phyloP scores from a whole-genome alignment of 2,888 invertebrate genomes.

The Adela reaumurella region DNA sequence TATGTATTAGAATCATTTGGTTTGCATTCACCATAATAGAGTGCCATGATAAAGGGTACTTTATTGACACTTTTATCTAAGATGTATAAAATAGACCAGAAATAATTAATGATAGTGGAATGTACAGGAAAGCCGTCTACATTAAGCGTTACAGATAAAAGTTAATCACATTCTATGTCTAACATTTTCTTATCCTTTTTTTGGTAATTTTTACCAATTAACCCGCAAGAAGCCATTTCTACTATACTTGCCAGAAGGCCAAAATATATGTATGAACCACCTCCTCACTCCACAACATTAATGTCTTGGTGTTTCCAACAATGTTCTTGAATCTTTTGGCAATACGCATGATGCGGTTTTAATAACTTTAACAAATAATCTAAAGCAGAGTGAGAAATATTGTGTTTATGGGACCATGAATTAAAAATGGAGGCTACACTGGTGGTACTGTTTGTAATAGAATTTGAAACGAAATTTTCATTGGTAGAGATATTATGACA shows the following conservation, averaged over 20 bases:
- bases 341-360: constrained; percentile 1
- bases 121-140: constrained; percentile 5
- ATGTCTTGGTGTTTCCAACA: neutral
- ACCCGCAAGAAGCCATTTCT: constrained; percentile 1
- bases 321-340: constrained; percentile 1
- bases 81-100: constrained; percentile 10
- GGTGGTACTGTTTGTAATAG: neutral
- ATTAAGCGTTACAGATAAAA: constrained; percentile 5
- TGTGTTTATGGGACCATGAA: constrained; percentile 5
- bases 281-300: constrained; percentile 1
- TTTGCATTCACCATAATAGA: constrained; percentile 5
- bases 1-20: constrained; percentile 3
- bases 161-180: neutral
- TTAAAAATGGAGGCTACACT: neutral
- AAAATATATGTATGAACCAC: constrained; percentile 2
- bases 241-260: neutral
- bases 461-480: constrained; percentile 1
- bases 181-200: constrained; percentile 2
- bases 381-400: constrained; percentile 8
- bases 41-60: constrained; percentile 4
- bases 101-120: constrained; percentile 6
- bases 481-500: neutral
- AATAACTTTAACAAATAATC: constrained; percentile 3
- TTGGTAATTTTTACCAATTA: constrained; percentile 2
- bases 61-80: constrained; percentile 7